Evolutionary conservation across 2,113 vertebrate species (phyloP).

Genomic region (Bungarus multicinctus): DNA sequence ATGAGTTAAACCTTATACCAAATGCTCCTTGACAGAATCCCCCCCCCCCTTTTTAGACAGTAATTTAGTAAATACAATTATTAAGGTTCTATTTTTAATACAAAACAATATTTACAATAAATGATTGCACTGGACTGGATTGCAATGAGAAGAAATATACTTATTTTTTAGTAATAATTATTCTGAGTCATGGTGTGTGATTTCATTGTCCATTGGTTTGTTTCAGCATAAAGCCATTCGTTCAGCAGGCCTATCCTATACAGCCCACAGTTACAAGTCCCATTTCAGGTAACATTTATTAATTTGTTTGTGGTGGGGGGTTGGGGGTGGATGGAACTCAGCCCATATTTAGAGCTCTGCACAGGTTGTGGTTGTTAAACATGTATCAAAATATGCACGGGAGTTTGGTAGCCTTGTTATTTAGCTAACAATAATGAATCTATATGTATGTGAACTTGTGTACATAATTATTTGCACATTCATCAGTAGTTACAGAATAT

Average conservation of each 20-base stretch:
- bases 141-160: background rate
- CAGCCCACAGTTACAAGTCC: conserved; percentile 92
- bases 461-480: background rate
- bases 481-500: background rate
- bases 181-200: background rate
- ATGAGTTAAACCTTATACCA: background rate
- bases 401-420: background rate
- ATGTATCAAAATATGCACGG: background rate
- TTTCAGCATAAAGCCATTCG: conserved; percentile 94
- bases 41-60: background rate
- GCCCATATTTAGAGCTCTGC: background rate
- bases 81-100: background rate
- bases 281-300: conserved; percentile 86
- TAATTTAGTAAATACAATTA: background rate
- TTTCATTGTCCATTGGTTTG: conserved; percentile 17
- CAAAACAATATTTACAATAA: background rate
- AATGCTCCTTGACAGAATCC: background rate
- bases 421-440: background rate
- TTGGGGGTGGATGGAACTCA: background rate
- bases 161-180: background rate
- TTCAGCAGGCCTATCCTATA: conserved; percentile 93
- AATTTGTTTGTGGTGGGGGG: background rate
- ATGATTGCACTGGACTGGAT: background rate
- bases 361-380: background rate
- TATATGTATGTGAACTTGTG: background rate